Base-by-base conservation (phyloP, 1,140 invertebrate species). In the Drosophila baimaii region DNA sequence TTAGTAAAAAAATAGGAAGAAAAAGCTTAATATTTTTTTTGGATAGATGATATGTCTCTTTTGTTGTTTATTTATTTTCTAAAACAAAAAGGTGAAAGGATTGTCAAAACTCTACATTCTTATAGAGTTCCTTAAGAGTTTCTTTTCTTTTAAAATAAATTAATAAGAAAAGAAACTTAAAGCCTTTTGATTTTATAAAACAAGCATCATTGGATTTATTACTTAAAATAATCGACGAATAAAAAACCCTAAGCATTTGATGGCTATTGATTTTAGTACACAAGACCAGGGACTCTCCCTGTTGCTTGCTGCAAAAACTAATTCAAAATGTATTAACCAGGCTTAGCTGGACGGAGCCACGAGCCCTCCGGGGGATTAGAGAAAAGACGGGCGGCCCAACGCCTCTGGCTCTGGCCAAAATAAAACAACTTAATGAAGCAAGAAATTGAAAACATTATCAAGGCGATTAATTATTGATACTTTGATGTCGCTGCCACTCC, bases 391-490 rank as follows among this genome's bases (percentile, higher is more conserved):
- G 44, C 46, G 72, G 43, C n/a, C 47, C 39, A 79, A 55, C 66
- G 77, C 63, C 76, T 79, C 63, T 21, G 43, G 43, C 41, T 46
- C 47, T 76, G 37, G 49, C 29, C 65, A 47, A 70, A 82, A 82
- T 78, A 71, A 89, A 83, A 80, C 77, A 69, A 74, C 66, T 79
- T 89, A 88, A 89, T 88, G 84, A 89, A 84, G 84, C 84, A 89
- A 78, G 80, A 88, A 88, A 88, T 88, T 88, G 84, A 84, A 88
- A 89, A 88, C 84, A 88, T 88, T 88, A 89, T 79, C 80, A 72
- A 89, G 84, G 73, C 84, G 84, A 88, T 88, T 88, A 88, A 89
- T 88, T 88, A 88, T 88, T 88, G 84, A 88, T 88, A 80, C 84
- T 88, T 88, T 88, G 84, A 88, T 88, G 84, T 89, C 61, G 57